A percentile compares a stretch with the other conserved stretches of the same genome.
Conservation (phyloP, 2,888 invertebrate genomes). For the Hermaeophaga mercurialis region DNA sequence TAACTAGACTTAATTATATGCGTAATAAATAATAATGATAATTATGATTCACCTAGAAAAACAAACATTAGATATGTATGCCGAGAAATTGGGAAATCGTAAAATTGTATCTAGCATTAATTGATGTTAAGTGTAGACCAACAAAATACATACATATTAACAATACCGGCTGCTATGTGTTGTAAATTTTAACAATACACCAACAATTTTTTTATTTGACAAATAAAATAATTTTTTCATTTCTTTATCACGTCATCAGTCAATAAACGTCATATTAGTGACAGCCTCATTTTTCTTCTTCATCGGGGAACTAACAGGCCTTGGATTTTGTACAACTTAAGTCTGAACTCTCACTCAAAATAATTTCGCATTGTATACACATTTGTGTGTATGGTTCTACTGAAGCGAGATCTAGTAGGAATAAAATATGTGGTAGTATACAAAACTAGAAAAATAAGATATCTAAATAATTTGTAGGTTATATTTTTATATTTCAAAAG, state of each 20-base stretch:
- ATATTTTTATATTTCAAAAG: no score
- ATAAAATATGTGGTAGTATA: no score
- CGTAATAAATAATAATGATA: not conserved
- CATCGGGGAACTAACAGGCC: no score
- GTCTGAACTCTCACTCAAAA: no score
- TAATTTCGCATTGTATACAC: no score
- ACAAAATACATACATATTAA: constrained; percentile 9
- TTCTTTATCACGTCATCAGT: not conserved
- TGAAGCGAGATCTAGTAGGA: no score
- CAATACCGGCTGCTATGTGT: not conserved
- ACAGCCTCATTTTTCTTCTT: not conserved
- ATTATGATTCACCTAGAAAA: constrained; percentile 10
- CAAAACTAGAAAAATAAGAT: no score
- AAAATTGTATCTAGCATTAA: not conserved
- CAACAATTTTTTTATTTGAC: constrained; percentile 6
- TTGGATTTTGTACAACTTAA: no score
- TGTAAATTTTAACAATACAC: constrained; percentile 6
- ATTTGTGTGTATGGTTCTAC: no score
- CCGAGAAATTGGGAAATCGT: no score
- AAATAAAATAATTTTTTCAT: not conserved
- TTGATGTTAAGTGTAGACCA: not conserved
- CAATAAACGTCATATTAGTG: not conserved
- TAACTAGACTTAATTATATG: not conserved
- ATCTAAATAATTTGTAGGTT: no score
- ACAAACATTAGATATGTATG: not conserved